Conservation (phyloP, 2,888 invertebrate genomes). For the Trachelus troglodyta region DNA sequence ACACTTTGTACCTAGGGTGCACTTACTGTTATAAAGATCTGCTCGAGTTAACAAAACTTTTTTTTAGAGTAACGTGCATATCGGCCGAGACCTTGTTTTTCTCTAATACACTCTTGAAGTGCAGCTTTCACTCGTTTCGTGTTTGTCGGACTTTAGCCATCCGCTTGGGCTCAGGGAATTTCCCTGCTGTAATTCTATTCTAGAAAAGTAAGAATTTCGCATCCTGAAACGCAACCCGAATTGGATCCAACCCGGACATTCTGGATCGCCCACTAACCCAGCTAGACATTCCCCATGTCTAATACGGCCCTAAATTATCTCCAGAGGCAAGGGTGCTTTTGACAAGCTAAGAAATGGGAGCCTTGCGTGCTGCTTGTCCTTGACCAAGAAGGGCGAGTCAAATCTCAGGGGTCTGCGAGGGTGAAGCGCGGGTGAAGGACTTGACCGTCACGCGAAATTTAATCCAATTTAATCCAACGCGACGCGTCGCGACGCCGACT, state of each 20-base stretch:
- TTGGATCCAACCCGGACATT: not conserved
- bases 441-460: constrained; percentile 37
- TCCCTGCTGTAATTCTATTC: not conserved
- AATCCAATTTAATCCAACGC: constrained; percentile 14
- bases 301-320: not conserved
- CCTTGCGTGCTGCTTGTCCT: constrained; percentile 42
- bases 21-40: not conserved
- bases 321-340: not conserved
- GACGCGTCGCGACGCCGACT: not conserved
- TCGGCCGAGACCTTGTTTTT: not conserved
- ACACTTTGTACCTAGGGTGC: not conserved
- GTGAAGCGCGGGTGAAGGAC: not conserved
- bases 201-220: not conserved
- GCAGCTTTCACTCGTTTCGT: not conserved
- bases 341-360: constrained; percentile 21
- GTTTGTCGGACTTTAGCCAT: not conserved
- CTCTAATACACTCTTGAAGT: not conserved
- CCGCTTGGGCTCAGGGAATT: not conserved
- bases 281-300: not conserved
- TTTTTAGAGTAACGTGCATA: not conserved
- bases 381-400: constrained; percentile 14
- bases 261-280: not conserved
- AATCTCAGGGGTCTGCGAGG: not conserved
- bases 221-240: not conserved
- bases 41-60: not conserved